Evolutionary conservation across 2,888 invertebrate species (phyloP).

Genomic region (Copidosoma aretas): DNA sequence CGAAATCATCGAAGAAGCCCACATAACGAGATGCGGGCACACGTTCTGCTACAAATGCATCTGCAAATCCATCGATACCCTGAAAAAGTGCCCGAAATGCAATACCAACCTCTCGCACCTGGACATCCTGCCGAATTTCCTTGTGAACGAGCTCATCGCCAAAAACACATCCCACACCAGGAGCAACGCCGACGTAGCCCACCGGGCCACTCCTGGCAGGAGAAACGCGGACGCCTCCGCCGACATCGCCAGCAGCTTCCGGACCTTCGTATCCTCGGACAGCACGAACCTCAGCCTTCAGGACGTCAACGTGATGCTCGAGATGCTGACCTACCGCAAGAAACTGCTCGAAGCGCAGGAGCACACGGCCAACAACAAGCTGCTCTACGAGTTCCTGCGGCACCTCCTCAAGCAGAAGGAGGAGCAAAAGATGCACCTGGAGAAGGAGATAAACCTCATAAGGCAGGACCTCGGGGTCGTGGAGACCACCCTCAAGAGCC

Average conservation of each 20-base stretch:
- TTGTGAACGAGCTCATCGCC: conserved; percentile 80
- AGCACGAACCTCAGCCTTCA: conserved; percentile 65
- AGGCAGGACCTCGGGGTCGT: conserved; percentile 72
- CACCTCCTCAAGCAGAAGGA: conserved; percentile 78
- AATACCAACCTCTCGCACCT: conserved; percentile 73
- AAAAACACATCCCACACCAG: conserved; percentile 70
- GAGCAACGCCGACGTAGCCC: conserved; percentile 59
- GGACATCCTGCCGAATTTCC: conserved; percentile 86
- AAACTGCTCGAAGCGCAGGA: conserved; percentile 82
- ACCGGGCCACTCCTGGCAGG: conserved; percentile 44
- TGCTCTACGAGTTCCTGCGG: conserved; percentile 84
- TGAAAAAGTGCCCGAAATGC: conserved; percentile 83
- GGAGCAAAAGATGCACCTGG: conserved; percentile 71
- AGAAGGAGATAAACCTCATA: conserved; percentile 77
- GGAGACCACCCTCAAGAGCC: not conserved
- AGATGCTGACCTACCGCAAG: conserved; percentile 79
- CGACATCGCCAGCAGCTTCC: too few relatives aligned
- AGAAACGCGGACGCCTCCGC: too few relatives aligned
- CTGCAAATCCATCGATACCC: conserved; percentile 69
- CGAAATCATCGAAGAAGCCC: conserved; percentile 86
- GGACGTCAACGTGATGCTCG: conserved; percentile 83
- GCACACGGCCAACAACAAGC: conserved; percentile 78
- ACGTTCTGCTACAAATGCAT: conserved; percentile 90
- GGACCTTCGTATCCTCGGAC: too few relatives aligned
- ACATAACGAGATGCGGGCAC: conserved; percentile 91